phyloP scores from a whole-genome alignment of 1,140 invertebrate genomes.

The Capitella teleta region DNA sequence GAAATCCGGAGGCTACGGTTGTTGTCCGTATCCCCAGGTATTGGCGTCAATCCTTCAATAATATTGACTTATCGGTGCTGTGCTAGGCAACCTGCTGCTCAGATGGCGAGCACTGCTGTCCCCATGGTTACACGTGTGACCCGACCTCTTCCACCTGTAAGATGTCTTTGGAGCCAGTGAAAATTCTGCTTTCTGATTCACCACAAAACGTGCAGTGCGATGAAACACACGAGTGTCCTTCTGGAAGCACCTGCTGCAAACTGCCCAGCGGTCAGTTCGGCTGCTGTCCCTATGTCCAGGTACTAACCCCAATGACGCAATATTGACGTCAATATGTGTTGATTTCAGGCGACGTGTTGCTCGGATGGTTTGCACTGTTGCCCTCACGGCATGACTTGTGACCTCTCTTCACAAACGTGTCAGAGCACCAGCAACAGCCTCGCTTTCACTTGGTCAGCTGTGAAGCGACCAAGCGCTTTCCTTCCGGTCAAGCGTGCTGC shows the following conservation, averaged over 20 bases:
- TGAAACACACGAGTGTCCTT: not conserved
- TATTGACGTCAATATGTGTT: no score
- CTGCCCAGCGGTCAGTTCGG: slow-evolving; percentile 13
- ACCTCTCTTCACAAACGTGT: slow-evolving; percentile 16
- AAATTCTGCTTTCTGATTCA: not conserved
- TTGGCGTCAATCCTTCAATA: no score
- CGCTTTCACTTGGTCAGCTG: no score
- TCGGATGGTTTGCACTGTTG: slow-evolving; percentile 28
- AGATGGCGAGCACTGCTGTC: not conserved
- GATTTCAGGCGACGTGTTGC: slow-evolving; percentile 26
- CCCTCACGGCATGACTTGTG: slow-evolving; percentile 24
- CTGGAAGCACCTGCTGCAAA: not conserved
- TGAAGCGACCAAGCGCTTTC: not conserved
- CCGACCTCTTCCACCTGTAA: not conserved
- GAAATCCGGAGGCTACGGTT: slow-evolving; percentile 16
- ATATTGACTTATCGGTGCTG: not conserved
- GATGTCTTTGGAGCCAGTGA: not conserved
- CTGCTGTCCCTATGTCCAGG: slow-evolving; percentile 17
- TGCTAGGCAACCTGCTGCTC: not conserved
- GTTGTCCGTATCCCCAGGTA: slow-evolving; percentile 17
- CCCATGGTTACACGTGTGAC: not conserved
- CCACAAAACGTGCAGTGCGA: not conserved
- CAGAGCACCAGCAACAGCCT: not conserved
- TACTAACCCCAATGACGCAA: slow-evolving; percentile 21
- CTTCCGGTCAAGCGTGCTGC: not conserved